These are phyloP conservation scores for Ceyx cyanopectus DNA, from an alignment of 2,113 vertebrate genomes.

Conservation along the genomic window DNA sequence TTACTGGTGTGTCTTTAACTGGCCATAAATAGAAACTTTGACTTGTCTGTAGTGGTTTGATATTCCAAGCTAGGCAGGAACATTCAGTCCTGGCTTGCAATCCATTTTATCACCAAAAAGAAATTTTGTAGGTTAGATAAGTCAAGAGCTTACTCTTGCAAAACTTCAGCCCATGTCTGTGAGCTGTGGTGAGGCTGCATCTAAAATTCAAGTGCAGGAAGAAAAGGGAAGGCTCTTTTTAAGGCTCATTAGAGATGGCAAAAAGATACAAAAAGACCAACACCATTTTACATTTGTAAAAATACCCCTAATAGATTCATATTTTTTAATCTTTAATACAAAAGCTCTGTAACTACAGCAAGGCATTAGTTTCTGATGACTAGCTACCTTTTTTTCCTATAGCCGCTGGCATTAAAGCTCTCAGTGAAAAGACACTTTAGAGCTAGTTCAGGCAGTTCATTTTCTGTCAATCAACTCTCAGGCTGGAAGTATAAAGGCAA, in stretches of 20 bases:
- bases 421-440: constrained; percentile 59
- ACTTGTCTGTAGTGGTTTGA: not conserved
- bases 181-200: not conserved
- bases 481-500: constrained; percentile 65
- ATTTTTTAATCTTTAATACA: constrained; percentile 64
- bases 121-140: constrained; percentile 8
- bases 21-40: constrained; percentile 24
- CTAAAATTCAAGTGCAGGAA: constrained; percentile 8
- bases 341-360: constrained; percentile 51
- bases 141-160: constrained; percentile 37
- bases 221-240: constrained; percentile 3
- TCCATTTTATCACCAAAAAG: constrained; percentile 34
- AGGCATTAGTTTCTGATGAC: constrained; percentile 36
- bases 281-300: constrained; percentile 61
- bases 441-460: constrained; percentile 61
- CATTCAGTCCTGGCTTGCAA: not conserved
- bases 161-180: constrained; percentile 15
- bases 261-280: constrained; percentile 59
- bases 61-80: constrained; percentile 16
- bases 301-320: constrained; percentile 49
- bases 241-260: constrained; percentile 43
- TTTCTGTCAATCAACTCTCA: constrained; percentile 74
- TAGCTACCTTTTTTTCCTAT: constrained; percentile 32
- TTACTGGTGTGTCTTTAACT: constrained; percentile 11
- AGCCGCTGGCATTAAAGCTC: constrained; percentile 71